phyloP scores from a whole-genome alignment of 2,113 vertebrate species.

The Phyllostomus hastatus region DNA sequence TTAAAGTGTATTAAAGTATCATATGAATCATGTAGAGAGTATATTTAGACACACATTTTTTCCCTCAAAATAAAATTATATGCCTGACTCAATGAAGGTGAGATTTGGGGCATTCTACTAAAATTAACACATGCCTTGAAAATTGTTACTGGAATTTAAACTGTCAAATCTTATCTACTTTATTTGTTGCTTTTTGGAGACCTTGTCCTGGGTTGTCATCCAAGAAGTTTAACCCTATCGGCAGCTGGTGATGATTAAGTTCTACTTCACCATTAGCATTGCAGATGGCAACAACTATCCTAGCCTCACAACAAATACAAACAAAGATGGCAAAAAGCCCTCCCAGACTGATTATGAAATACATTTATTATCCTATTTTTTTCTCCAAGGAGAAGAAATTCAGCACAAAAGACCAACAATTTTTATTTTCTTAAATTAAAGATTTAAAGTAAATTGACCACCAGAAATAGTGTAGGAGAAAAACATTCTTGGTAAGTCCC shows the following conservation, averaged over 20 bases:
- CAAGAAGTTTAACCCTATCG: neutral
- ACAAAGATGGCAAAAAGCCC: neutral
- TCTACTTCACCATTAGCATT: neutral
- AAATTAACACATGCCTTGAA: neutral
- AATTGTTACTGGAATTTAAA: neutral
- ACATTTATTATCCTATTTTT: neutral
- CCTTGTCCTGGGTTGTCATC: neutral
- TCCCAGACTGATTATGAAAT: neutral
- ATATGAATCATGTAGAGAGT: neutral
- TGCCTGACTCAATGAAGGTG: neutral
- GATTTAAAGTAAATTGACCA: neutral
- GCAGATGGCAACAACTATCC: neutral
- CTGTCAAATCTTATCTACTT: neutral
- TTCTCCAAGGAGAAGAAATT: neutral
- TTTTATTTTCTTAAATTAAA: constrained; percentile 36
- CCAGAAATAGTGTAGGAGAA: neutral
- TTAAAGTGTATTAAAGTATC: neutral
- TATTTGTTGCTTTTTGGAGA: constrained; percentile 25
- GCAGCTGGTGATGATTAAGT: constrained; percentile 28
- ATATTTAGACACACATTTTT: neutral
- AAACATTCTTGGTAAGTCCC: neutral
- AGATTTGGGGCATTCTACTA: neutral
- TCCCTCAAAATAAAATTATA: neutral
- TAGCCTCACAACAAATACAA: neutral
- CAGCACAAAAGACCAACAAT: neutral